Base-by-base conservation (phyloP, 1,140 invertebrate genomes). In the Bombus turneri region DNA sequence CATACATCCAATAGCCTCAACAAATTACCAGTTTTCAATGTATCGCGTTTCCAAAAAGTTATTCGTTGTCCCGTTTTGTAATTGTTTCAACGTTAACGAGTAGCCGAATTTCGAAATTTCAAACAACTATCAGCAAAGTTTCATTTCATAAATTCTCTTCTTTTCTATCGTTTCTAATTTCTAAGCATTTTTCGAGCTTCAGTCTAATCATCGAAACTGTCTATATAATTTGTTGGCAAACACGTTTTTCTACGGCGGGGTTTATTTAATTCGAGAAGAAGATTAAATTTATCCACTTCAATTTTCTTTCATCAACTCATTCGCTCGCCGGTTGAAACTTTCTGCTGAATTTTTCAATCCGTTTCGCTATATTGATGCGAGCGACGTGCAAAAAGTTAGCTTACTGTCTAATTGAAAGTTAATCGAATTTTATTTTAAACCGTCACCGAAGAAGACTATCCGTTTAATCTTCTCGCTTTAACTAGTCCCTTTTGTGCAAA, bases 201-300 rank as follows among this genome's bases (percentile, higher is more conserved):
- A 6, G 18, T 53, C 5, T 22, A 39, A 39, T 37, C 68, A 28
- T 25, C 25, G 31, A 53, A 74, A 53, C 18, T 2, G 41, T 25
- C 1, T 74, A 22, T 74, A 53, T 18, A 34, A 41, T 47, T 73
- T 10, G 15, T 43, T 43, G 13, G 9, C 18, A 31, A 47, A 47
- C 25, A 8, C 47, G 47, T 0, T 72, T 39, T 41, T n/a, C 22
- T 3, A 25, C 47, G 47, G 47, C 12, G 31, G 18, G 3, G 15
- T 68, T 25, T 8, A 68, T 68, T 28, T 43, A 64, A 66, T 78
- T 66, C 28, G 28, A 3, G 25, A 31, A 25, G n/a, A 66, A 80
- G 43, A 80, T 68, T 80, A 80, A 66, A 68, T 47, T 80, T 22
- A 53, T 53, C 18, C 41, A 37, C 25, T 47, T 69, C 25, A 80